Evolutionary conservation across 2,113 vertebrate species (phyloP).

Genomic region (Falcunculus frontatus): DNA sequence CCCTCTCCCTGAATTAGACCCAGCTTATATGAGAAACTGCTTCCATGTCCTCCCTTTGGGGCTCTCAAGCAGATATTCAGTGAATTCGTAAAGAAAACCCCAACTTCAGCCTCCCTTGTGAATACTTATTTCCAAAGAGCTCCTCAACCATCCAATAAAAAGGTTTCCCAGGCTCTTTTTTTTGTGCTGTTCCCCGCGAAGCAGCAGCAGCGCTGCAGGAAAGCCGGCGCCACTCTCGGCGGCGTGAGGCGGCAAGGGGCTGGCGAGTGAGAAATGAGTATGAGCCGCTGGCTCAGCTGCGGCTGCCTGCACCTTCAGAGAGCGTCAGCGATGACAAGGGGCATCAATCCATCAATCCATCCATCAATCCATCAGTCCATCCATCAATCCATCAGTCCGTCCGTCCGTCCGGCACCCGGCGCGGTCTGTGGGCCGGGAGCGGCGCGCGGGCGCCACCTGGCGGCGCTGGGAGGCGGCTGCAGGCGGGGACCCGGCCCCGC

Average conservation of each 20-base stretch:
- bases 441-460: conserved; percentile 64
- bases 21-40: neutral
- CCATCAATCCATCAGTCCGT: fast-evolving
- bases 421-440: neutral
- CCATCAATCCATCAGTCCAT: fast-evolving
- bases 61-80: neutral
- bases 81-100: neutral
- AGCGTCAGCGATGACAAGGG: neutral
- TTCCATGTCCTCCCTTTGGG: neutral
- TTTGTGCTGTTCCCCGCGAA: neutral
- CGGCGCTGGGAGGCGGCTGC: neutral
- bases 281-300: neutral
- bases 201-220: neutral
- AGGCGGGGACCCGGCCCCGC: too few species aligned
- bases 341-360: too few species aligned
- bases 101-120: neutral
- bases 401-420: fast-evolving
- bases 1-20: neutral
- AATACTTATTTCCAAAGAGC: neutral
- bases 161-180: neutral
- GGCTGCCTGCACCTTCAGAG: neutral
- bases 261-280: neutral
- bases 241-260: neutral
- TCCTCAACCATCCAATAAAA: neutral
- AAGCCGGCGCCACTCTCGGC: neutral